Evolutionary conservation across 2,888 invertebrate genomes (phyloP).

Genomic region (Hirtodrosophila cameraria): DNA sequence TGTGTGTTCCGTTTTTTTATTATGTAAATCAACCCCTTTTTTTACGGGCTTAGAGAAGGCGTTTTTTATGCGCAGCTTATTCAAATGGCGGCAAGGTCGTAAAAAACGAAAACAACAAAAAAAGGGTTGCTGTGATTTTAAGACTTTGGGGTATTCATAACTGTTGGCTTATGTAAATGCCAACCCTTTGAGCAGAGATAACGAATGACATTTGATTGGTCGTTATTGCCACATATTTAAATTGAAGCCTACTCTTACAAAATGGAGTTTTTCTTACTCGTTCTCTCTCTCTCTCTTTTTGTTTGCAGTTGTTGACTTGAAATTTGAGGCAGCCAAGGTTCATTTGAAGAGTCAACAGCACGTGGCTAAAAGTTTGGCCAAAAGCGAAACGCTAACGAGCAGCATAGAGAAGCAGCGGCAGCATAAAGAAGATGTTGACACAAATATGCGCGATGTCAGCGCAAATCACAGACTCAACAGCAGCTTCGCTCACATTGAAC

Average conservation of each 20-base stretch:
- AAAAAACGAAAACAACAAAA: no score
- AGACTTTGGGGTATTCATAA: conserved; percentile 35
- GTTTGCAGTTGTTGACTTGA: conserved; percentile 57
- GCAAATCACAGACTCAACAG: conserved; percentile 50
- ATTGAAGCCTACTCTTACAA: conserved; percentile 31
- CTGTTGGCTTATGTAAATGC: conserved; percentile 68
- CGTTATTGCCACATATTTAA: conserved; percentile 28
- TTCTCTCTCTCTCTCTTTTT: background rate
- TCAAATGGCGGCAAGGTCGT: conserved; percentile 60
- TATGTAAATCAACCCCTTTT: conserved; percentile 82
- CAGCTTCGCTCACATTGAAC: conserved; percentile 21
- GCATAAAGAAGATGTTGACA: conserved; percentile 65
- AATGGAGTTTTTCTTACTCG: conserved; percentile 25
- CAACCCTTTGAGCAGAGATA: conserved; percentile 68
- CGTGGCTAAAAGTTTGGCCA: conserved; percentile 26
- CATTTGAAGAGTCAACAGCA: conserved; percentile 34
- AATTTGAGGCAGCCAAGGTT: conserved; percentile 39
- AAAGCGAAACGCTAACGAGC: conserved; percentile 52
- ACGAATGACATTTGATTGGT: conserved; percentile 54
- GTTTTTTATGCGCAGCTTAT: conserved; percentile 66
- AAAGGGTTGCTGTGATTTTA: conserved; percentile 75
- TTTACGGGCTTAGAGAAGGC: conserved; percentile 40
- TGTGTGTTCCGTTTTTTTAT: conserved; percentile 54
- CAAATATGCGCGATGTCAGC: conserved; percentile 77
- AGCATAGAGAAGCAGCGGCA: background rate